Percentiles rank a stretch among this genome's conserved stretches.
phyloP scores from a whole-genome alignment of 2,113 vertebrate genomes.

The Tamias sibiricus region DNA sequence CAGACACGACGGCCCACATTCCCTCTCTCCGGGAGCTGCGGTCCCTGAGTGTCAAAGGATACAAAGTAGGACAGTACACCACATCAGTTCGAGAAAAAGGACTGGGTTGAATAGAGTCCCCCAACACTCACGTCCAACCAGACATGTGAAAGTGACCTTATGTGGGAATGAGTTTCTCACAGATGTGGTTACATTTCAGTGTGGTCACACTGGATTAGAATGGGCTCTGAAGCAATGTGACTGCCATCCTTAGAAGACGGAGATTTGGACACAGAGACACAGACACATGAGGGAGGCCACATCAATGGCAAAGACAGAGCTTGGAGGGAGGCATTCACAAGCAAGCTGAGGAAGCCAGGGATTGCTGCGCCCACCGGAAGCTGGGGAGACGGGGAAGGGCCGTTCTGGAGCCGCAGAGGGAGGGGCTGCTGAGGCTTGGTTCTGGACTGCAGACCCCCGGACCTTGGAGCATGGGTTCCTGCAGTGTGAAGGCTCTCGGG shows the following conservation, averaged over 20 bases:
- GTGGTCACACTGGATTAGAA: neutral
- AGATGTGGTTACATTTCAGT: neutral
- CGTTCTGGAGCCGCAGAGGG: neutral
- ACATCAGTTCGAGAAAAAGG: neutral
- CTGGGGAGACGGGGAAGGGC: no score
- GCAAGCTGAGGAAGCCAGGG: neutral
- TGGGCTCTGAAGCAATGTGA: neutral
- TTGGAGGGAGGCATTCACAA: neutral
- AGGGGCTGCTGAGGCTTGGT: fast-evolving
- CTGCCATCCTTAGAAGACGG: neutral
- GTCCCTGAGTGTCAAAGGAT: neutral
- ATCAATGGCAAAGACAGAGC: neutral
- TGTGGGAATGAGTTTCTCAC: neutral
- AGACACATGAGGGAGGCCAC: no score
- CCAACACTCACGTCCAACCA: neutral
- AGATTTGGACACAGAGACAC: neutral
- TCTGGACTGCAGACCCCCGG: neutral
- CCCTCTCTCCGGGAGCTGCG: neutral
- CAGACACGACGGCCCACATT: neutral
- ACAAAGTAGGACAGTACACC: neutral
- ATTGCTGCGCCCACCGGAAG: fast-evolving
- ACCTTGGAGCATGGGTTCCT: neutral
- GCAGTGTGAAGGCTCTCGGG: neutral
- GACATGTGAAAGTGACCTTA: neutral
- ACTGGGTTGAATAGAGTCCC: neutral